phyloP scores from a whole-genome alignment of 2,113 vertebrate species.

The Vidua chalybeata region DNA sequence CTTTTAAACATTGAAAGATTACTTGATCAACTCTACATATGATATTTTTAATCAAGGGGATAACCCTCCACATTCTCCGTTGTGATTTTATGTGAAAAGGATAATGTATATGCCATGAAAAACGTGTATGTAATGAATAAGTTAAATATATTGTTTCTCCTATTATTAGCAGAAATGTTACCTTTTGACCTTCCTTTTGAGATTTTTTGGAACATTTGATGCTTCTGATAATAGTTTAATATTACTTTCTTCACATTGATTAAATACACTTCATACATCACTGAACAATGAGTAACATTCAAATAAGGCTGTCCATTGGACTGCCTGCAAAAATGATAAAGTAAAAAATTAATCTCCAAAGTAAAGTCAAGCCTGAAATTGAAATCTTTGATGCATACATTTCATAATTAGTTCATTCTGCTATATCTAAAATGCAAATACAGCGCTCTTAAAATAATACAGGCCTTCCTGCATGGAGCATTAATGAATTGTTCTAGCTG shows the following conservation, averaged over 20 bases:
- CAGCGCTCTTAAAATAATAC: slow-evolving; percentile 66
- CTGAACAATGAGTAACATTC: slow-evolving; percentile 78
- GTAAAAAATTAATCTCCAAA: slow-evolving; percentile 82
- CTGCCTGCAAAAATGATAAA: slow-evolving; percentile 80
- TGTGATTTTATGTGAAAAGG: slow-evolving; percentile 30
- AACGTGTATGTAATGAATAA: slow-evolving; percentile 63
- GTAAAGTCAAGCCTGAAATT: slow-evolving; percentile 90
- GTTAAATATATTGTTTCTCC: slow-evolving; percentile 73
- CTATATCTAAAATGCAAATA: slow-evolving; percentile 75
- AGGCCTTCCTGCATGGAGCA: slow-evolving; percentile 31
- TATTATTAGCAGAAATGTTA: slow-evolving; percentile 69
- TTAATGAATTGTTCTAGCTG: slow-evolving; percentile 53
- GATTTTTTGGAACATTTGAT: slow-evolving; percentile 73
- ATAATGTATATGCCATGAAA: not conserved
- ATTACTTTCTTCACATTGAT: slow-evolving; percentile 79
- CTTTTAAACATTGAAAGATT: not conserved
- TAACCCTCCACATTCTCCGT: not conserved
- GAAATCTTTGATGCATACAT: slow-evolving; percentile 87
- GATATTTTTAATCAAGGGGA: not conserved
- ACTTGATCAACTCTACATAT: not conserved
- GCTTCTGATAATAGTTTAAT: slow-evolving; percentile 77
- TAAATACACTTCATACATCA: slow-evolving; percentile 80
- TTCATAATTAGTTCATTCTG: slow-evolving; percentile 83
- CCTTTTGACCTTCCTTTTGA: slow-evolving; percentile 76
- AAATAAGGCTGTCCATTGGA: slow-evolving; percentile 76